Base-by-base conservation (phyloP, 1,140 invertebrate genomes). In the Proctacanthus coquilletti region DNA sequence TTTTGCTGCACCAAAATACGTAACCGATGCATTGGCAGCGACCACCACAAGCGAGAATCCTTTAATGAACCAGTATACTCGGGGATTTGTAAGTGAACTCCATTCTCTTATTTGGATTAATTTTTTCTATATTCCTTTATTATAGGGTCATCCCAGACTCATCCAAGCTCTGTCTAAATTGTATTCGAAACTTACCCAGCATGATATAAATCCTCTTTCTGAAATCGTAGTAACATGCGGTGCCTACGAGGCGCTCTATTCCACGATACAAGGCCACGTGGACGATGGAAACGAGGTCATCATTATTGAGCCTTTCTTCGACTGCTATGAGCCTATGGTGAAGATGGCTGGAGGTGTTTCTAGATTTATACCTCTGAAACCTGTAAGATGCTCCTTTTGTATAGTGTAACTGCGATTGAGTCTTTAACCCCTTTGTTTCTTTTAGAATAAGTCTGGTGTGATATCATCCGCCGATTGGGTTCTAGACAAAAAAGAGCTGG, bases 301-400 rank as follows among this genome's bases (percentile, higher is more conserved):
- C 42, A 89, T 99, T 19, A 92, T 98, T 43, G 95, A 98, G 60
- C 95, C 95, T 6, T 98, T 84, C 61, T 98, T 94, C 60, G 95
- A 98, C 59, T 97, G 92, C 53, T 99, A 98, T 57, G 84, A 84
- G 42, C 89, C 92, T 2, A 94, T 98, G 83, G 80, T 97, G 2
- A 71, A 67, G 48, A 74, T 77, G 47, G 86, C 87, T 20, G 89
- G 88, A 2, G 95, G 89, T 9, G 69, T 75, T 15, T 78, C 89
- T 1, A 78, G 77, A 36, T 97, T 84, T 57, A 84, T 98, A 42
- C 76, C 92, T 6, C 65, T 99, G 2, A 73, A 80, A 63, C 77
- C 83, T 32, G 81, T 85, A 67, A 72, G 64, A 11, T 0, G 0
- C 6, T 3, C 9, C 3, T 15, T 53, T 17, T 36, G 25, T 29